phyloP scores from a whole-genome alignment of 2,113 vertebrate species.

The Odontesthes bonariensis region DNA sequence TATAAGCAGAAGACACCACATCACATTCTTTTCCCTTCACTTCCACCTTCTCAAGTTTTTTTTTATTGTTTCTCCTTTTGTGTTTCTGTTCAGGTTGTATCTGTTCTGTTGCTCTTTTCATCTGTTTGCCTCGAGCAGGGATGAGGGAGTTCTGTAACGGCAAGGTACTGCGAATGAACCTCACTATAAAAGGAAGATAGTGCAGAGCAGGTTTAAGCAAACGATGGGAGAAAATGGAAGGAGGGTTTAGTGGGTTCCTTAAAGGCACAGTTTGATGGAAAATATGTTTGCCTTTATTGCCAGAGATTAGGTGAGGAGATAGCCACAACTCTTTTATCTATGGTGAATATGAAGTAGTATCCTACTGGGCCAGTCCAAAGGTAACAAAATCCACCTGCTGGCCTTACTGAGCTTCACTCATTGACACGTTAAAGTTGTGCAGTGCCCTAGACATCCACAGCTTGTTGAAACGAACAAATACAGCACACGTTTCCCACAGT shows the following conservation, averaged over 20 bases:
- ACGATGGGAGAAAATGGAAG: slow-evolving; percentile 8
- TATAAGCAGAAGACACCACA: neutral
- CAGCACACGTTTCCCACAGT: rapidly evolving
- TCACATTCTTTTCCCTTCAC: neutral
- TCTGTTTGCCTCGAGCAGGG: slow-evolving; percentile 27
- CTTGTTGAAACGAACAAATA: neutral
- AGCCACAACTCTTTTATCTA: neutral
- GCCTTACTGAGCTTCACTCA: neutral
- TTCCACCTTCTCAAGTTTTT: neutral
- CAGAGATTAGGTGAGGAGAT: neutral
- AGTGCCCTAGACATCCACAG: neutral
- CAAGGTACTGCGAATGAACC: slow-evolving; percentile 23
- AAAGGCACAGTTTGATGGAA: slow-evolving; percentile 22
- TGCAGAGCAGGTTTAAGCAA: slow-evolving; percentile 20
- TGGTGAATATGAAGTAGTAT: neutral
- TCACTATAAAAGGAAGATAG: slow-evolving; percentile 75
- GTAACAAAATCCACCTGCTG: neutral
- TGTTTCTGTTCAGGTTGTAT: slow-evolving; percentile 7
- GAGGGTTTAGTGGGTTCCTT: slow-evolving; percentile 3
- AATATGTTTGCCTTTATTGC: neutral
- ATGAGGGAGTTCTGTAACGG: slow-evolving; percentile 32
- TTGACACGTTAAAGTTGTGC: neutral
- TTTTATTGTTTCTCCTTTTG: slow-evolving; percentile 2
- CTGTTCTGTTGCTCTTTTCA: neutral
- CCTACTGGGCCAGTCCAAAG: neutral